Conservation (phyloP, 2,113 vertebrate genomes). For the Amphilophus citrinellus region DNA sequence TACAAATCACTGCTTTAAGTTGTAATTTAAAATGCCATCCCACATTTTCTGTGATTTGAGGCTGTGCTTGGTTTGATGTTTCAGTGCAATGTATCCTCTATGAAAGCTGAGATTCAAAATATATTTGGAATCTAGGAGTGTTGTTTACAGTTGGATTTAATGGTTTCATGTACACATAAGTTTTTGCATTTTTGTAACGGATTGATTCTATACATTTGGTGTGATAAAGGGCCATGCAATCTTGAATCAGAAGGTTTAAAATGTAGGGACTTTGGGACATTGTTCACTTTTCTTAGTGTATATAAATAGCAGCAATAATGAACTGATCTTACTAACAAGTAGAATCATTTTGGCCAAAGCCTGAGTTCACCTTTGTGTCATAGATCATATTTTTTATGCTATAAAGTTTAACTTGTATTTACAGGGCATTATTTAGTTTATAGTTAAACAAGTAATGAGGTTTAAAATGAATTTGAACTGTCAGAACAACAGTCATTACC, state of each 20-base stretch:
- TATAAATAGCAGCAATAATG: background rate
- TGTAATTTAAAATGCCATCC: background rate
- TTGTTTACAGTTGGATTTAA: background rate
- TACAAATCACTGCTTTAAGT: background rate
- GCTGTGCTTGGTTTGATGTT: background rate
- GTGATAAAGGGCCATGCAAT: background rate
- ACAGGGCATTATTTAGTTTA: background rate
- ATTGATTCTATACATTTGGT: background rate
- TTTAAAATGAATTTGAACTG: background rate
- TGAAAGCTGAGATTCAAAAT: background rate
- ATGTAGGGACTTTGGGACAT: background rate
- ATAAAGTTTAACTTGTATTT: background rate
- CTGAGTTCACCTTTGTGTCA: background rate
- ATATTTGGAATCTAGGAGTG: conserved; percentile 32
- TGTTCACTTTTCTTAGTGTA: background rate
- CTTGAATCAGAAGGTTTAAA: background rate
- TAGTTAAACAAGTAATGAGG: background rate
- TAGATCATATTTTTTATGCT: background rate
- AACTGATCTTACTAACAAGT: background rate
- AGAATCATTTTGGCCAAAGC: background rate
- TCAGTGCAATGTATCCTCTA: background rate
- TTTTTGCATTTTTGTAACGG: background rate
- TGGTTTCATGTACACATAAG: background rate
- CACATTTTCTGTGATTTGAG: background rate
- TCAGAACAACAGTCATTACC: background rate